Base-by-base conservation (phyloP, 2,113 vertebrate genomes). In the Tonatia bakeri region DNA sequence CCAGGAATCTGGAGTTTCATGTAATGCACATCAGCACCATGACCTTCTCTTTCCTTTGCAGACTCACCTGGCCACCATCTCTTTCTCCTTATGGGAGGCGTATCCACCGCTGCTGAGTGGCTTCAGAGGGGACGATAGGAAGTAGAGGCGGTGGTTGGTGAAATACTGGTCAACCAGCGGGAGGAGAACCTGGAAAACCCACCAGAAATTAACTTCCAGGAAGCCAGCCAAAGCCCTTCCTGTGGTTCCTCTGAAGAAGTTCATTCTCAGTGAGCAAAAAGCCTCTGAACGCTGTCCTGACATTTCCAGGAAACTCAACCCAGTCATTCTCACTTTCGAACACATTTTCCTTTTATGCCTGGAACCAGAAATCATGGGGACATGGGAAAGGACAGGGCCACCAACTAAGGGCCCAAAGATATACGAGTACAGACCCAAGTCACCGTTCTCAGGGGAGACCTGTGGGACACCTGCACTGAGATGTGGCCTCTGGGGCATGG, bases 111-210 rank as follows among this genome's bases (percentile, higher is more conserved):
- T 99, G 97, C 99, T 99, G 26, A 99, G 99, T 59, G 99, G 99
- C 98, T 99, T 99, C 90, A 98, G 99, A 90, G 99, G 99, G 24
- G 99, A 99, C 2, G 99, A 99, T 90, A 99, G 98, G 98, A 99
- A 99, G 98, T 99, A 99, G 86, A 99, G 99, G 87, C 98, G 99
- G 98, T 99, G 99, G 98, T 99, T 99, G 98, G 99, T 99, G 98
- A 99, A 99, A 98, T 99, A 99, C 96, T 99, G 99, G 98, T 99
- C 99, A 90, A 99, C 99, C 90, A 99, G 99, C 0, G 99, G 99
- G 47, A 99, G 99, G 40, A 99, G 99, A 95, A 99, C 99, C 99
- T 99, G 90, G 77, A 97, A 97, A 98, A 89, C 50, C 14, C 98
- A 88, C 93, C 64, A 90, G 83, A 96, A 93, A 96, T 31, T 24